Conservation (phyloP, 1,140 invertebrate species). For the Bombyx mandarina region DNA sequence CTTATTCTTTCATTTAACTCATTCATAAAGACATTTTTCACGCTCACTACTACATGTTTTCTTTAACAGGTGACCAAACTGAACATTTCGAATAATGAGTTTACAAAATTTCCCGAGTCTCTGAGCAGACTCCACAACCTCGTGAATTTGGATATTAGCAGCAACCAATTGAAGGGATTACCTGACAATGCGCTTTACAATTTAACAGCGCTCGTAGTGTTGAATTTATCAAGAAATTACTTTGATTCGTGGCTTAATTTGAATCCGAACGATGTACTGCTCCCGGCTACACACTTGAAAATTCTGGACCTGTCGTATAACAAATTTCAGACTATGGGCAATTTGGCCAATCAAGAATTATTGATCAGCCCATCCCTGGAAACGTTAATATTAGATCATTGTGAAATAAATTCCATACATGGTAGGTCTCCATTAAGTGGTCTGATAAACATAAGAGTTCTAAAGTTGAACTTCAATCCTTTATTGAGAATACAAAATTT, state of each 20-base stretch:
- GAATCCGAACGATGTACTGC: slow-evolving; percentile 61
- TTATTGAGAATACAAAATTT: slow-evolving; percentile 60
- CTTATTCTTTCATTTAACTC: not conserved
- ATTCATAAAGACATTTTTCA: not conserved
- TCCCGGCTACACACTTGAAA: slow-evolving; percentile 56
- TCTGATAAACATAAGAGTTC: slow-evolving; percentile 63
- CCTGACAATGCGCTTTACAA: slow-evolving; percentile 57
- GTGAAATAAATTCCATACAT: slow-evolving; percentile 67
- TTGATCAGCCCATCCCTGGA: slow-evolving; percentile 66
- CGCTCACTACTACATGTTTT: slow-evolving; percentile 8
- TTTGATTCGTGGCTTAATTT: slow-evolving; percentile 71
- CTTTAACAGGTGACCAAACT: slow-evolving; percentile 59
- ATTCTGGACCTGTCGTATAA: slow-evolving; percentile 69
- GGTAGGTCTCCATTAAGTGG: slow-evolving; percentile 68
- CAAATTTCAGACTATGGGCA: slow-evolving; percentile 51
- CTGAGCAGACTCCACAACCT: slow-evolving; percentile 57
- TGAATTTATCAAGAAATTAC: slow-evolving; percentile 71
- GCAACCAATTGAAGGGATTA: slow-evolving; percentile 66
- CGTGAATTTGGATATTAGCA: slow-evolving; percentile 70
- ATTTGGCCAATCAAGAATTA: slow-evolving; percentile 65
- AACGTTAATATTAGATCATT: slow-evolving; percentile 66
- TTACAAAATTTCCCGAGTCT: slow-evolving; percentile 64
- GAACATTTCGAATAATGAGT: slow-evolving; percentile 76
- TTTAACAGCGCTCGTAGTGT: slow-evolving; percentile 61
- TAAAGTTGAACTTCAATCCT: slow-evolving; percentile 71